phyloP scores from a whole-genome alignment of 2,888 invertebrate species.

The Eristalis tenax region DNA sequence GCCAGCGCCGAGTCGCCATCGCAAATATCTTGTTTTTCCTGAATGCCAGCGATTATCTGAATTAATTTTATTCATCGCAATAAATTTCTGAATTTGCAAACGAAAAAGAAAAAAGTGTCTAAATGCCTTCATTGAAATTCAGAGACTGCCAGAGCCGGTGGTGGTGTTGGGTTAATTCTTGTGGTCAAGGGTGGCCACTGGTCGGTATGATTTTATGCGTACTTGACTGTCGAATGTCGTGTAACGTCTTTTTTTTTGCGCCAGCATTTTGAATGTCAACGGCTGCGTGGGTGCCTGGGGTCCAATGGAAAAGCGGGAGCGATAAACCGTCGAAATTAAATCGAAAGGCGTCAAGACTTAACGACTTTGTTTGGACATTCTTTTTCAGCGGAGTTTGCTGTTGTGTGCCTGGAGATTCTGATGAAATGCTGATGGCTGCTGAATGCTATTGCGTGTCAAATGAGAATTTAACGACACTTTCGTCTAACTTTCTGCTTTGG shows the following conservation, averaged over 20 bases:
- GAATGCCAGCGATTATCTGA: slow-evolving; percentile 31
- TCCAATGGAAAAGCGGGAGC: no score
- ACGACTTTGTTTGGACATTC: slow-evolving; percentile 1
- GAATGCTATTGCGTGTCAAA: not conserved
- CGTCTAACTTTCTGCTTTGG: not conserved
- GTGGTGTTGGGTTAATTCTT: not conserved
- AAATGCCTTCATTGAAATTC: slow-evolving; percentile 49
- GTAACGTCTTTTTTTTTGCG: slow-evolving; percentile 1
- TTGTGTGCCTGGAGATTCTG: not conserved
- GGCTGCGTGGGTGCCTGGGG: no score
- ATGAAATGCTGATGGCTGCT: not conserved
- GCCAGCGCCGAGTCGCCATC: not conserved
- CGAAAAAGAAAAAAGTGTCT: not conserved
- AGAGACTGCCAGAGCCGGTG: not conserved
- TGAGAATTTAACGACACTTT: not conserved
- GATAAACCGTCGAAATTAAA: not conserved
- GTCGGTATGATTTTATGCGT: slow-evolving; percentile 22
- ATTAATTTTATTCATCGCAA: slow-evolving; percentile 59
- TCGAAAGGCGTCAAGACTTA: not conserved
- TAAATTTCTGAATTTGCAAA: slow-evolving; percentile 46
- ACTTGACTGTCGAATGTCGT: slow-evolving; percentile 12
- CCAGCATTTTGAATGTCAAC: not conserved
- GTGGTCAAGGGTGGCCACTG: slow-evolving; percentile 12
- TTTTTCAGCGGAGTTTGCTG: not conserved
- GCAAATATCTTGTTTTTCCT: slow-evolving; percentile 40